These are phyloP conservation scores for Xenopus tropicalis DNA, from an alignment of 2,113 vertebrate species.

Conservation along the genomic window UCB_Xtro_10.0 CM004448.2:12917501-12918000, in stretches of 20 bases:
- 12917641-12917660: too few relatives aligned
- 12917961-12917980: background rate
- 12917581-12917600: too few relatives aligned
- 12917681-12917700: constrained; percentile 17
- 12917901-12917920: constrained; percentile 52
- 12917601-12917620: too few relatives aligned
- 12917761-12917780: constrained; percentile 53
- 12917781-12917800: constrained; percentile 69
- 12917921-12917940: constrained; percentile 34
- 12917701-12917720: constrained; percentile 5
- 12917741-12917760: constrained; percentile 52
- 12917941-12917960: constrained; percentile 46
- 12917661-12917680: too few relatives aligned
- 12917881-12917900: constrained; percentile 63
- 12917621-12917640: too few relatives aligned
- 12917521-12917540: too few relatives aligned
- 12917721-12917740: constrained; percentile 32
- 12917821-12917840: constrained; percentile 82
- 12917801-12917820: constrained; percentile 71
- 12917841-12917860: constrained; percentile 63
- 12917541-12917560: too few relatives aligned
- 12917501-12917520: too few relatives aligned
- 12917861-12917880: constrained; percentile 55
- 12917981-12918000: constrained; percentile 50
- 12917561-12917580: too few relatives aligned